phyloP scores from a whole-genome alignment of 2,797 vertebrate species.

The Neoniphon sammara region DNA sequence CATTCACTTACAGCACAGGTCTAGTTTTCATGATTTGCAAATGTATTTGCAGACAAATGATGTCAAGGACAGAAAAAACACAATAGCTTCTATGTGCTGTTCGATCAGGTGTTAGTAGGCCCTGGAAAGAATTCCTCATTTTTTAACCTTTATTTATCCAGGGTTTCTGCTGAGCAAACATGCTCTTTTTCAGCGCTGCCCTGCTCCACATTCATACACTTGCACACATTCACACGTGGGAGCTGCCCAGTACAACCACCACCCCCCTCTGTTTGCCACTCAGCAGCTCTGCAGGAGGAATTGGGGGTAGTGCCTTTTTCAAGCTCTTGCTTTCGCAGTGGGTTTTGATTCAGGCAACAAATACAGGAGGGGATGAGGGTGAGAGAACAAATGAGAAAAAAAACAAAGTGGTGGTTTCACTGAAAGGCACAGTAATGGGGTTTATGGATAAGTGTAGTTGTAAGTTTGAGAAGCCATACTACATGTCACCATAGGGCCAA shows the following conservation, averaged over 20 bases:
- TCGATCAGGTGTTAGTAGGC: too few species aligned
- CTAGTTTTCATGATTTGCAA: too few species aligned
- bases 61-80: too few species aligned
- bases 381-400: neutral
- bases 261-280: neutral
- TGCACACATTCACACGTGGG: neutral
- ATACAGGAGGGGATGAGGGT: neutral
- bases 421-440: neutral
- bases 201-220: neutral
- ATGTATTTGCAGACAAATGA: too few species aligned
- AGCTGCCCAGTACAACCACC: neutral
- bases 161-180: slow-evolving; percentile 13
- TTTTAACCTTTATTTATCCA: slow-evolving; percentile 14
- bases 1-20: too few species aligned
- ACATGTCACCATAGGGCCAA: too few species aligned
- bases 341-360: neutral
- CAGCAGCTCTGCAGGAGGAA: neutral
- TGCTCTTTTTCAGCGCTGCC: neutral
- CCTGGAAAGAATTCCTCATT: too few species aligned
- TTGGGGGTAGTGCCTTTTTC: neutral
- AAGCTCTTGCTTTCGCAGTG: neutral
- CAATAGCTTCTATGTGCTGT: too few species aligned
- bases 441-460: neutral
- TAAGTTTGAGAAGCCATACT: neutral
- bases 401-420: neutral